Evolutionary conservation across 2,113 vertebrate genomes (phyloP), one percentile per base, ranked within the genome.

Genomic region (Gadus chalcogrammus): DNA sequence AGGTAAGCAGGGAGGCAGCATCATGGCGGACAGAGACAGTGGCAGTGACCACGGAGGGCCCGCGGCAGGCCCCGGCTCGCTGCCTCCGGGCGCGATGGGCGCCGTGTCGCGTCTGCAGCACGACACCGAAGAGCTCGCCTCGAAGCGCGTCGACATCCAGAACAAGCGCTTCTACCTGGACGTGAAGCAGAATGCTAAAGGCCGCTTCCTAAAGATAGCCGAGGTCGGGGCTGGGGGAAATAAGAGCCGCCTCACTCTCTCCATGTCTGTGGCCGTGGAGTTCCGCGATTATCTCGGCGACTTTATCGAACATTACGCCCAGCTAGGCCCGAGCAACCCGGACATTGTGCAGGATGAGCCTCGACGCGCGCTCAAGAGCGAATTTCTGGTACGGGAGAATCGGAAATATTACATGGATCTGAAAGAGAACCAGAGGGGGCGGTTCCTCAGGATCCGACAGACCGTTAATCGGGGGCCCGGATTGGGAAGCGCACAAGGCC

Each of bases 351-450:
- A 95, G 89, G 96, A 96, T 86, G 97, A 95, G 92, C 97, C 97
- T 77, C 91, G 97, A 88, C 94, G 96, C 81, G 97, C 97, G 81
- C 92, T 98, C 66, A 99, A 99, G 93, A 99, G 97, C 91, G 97
- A 99, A 89, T 98, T 99, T 85, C 91, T 99, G 85, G 97, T 98
- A 89, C 93, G 97, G 80, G 97, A 98, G 90, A 98, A 99, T 91
- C 95, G 97, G 85, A 98, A 99, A 91, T 99, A 99, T 91, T 99
- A 99, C 94, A 90, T 99, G 96, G 97, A 99, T 85, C 94, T 99
- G 91, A 99, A 99, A 91, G 97, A 99, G 92, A 99, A 98, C 91
- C 97, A 99, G 91, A 94, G 97, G 88, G 97, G 97, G 91, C 95
- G 97, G 90, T 98, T 98, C 93, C 94, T 98, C 83, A 93, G 97